Conservation (phyloP, 1,140 invertebrate species). For the Diabrotica undecimpunctata region DNA sequence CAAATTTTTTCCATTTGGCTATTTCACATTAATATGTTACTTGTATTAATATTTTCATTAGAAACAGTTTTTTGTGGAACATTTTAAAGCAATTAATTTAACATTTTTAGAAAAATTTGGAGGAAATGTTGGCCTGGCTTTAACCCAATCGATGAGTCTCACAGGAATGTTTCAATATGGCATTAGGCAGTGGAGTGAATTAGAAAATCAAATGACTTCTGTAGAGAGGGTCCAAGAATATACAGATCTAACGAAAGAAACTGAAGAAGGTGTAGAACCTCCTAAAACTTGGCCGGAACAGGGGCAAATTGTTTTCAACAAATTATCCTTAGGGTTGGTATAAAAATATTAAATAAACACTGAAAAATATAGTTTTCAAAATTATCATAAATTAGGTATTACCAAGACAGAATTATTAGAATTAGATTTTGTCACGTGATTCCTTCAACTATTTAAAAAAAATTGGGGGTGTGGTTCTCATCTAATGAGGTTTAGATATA, state of each 20-base stretch:
- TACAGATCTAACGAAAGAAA: slow-evolving; percentile 33
- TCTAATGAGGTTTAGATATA: no score
- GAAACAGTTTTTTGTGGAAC: no score
- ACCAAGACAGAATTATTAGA: no score
- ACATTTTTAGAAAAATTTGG: slow-evolving; percentile 45
- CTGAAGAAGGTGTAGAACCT: slow-evolving; percentile 43
- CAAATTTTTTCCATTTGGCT: no score
- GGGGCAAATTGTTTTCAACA: slow-evolving; percentile 40
- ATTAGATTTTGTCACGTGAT: no score
- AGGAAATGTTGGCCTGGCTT: slow-evolving; percentile 57
- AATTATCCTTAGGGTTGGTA: slow-evolving; percentile 46
- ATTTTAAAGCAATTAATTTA: no score
- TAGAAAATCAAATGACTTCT: slow-evolving; percentile 66
- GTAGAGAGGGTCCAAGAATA: slow-evolving; percentile 57
- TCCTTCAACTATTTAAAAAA: no score
- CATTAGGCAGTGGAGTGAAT: slow-evolving; percentile 67
- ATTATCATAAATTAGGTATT: slow-evolving; percentile 60
- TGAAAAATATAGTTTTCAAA: slow-evolving; percentile 51
- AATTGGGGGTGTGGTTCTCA: no score
- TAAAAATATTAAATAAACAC: not conserved
- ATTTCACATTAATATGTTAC: no score
- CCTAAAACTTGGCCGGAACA: slow-evolving; percentile 40
- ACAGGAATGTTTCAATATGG: slow-evolving; percentile 70
- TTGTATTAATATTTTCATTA: no score
- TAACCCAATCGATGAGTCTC: slow-evolving; percentile 53